Percentiles rank a stretch among this genome's conserved stretches.
Evolutionary conservation across 1,140 invertebrate genomes (phyloP).

Genomic region (Helicoverpa armigera): DNA sequence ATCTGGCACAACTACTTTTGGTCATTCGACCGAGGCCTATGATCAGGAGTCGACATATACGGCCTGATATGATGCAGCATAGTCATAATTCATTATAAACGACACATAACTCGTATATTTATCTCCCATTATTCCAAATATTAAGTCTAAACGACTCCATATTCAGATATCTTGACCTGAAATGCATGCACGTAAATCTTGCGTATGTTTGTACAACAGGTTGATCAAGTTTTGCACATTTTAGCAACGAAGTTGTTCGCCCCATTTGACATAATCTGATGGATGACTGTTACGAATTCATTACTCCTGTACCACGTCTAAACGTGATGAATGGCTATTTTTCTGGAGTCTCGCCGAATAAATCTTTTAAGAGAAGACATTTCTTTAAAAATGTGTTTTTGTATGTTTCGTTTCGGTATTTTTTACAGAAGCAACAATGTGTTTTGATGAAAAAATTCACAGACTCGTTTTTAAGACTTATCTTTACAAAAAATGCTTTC

Average conservation of each 20-base stretch:
- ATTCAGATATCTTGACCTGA: constrained; percentile 23
- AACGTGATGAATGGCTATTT: constrained; percentile 33
- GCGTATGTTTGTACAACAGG: constrained; percentile 16
- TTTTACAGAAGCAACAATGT: neutral
- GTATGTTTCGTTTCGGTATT: constrained; percentile 2
- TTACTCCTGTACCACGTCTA: constrained; percentile 16
- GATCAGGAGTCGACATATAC: constrained; percentile 17
- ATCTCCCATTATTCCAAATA: constrained; percentile 27
- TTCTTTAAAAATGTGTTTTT: constrained; percentile 19
- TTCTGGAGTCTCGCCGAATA: constrained; percentile 21
- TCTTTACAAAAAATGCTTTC: constrained; percentile 29
- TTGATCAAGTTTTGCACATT: constrained; percentile 26
- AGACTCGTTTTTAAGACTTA: constrained; percentile 21
- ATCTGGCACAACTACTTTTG: constrained; percentile 21
- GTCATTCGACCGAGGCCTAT: constrained; percentile 14
- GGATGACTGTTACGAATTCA: constrained; percentile 35
- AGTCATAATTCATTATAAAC: constrained; percentile 22
- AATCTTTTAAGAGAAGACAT: constrained; percentile 1
- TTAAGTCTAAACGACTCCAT: constrained; percentile 28
- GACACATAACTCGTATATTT: constrained; percentile 27
- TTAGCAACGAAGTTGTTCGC: constrained; percentile 23
- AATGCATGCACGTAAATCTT: constrained; percentile 34
- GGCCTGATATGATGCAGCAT: constrained; percentile 3
- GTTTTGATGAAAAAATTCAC: constrained; percentile 12
- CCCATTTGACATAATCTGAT: constrained; percentile 35